Evolutionary conservation across 2,113 vertebrate genomes (phyloP), one percentile per base, ranked within the genome.

Genomic region (Ceuthmochares aereus): DNA sequence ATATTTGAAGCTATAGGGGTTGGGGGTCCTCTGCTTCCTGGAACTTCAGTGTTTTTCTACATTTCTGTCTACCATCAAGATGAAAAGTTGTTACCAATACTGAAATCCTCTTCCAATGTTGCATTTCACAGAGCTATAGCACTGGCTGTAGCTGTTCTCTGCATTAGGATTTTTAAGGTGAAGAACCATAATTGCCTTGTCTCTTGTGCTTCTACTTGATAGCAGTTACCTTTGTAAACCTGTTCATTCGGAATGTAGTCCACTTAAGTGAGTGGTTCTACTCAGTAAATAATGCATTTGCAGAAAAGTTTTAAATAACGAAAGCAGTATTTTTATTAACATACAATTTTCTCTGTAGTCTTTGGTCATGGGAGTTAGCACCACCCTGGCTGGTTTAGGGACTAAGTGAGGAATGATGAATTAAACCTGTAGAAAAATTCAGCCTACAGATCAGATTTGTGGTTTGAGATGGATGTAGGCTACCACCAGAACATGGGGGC

Each of bases 261-360:
- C 0, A 1, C 37, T 81, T 15, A 62, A 9, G 0, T 45, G 47
- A 82, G 7, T 47, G 18, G 27, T 52, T 87, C 52, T 89, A 18
- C 23, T 25, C 13, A 12, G 18, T 36, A 56, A 75, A 14, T 51
- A 60, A 77, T 34, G 36, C 8, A n/a, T 43, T 67, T 60, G 4
- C 3, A 55, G 70, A 67, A 74, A 91, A 74, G 21, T 17, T 1
- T 0, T 36, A 40, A 68, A 52, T 58, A 68, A 45, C 30, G 10
- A 13, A 54, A 54, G 17, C 17, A 20, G 49, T 12, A 20, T 29
- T n/a, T 45, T 67, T 9, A 36, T 85, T 76, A 76, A 37, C 7
- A 6, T 34, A 23, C 0, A 20, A 2, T 54, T 66, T 60, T 74
- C 19, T 45, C 54, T 12, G 6, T 13, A 58, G 0, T 23, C 7